These are phyloP conservation scores for Phoxinus dragarum DNA, from an alignment of 2,797 vertebrate genomes.

Conservation along the genomic window DNA sequence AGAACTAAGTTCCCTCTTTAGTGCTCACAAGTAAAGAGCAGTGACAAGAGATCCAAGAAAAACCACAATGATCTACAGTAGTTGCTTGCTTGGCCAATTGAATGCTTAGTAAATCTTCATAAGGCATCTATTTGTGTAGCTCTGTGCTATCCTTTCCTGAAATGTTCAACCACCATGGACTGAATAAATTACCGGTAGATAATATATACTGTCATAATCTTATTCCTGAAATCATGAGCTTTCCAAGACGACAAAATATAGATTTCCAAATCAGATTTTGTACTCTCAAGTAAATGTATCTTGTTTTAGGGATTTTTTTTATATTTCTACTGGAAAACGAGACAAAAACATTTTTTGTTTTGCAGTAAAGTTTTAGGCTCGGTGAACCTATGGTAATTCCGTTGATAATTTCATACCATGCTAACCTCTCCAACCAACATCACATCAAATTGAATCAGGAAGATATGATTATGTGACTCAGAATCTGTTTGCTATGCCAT, in stretches of 20 bases:
- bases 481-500: conserved; percentile 20
- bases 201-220: background rate
- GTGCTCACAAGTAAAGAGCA: conserved; percentile 33
- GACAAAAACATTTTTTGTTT: background rate
- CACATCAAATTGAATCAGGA: conserved; percentile 7
- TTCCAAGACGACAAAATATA: conserved; percentile 6
- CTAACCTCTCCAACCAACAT: background rate
- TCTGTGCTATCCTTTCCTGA: background rate
- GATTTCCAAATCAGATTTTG: background rate
- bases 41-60: conserved; percentile 30
- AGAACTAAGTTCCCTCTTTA: conserved; percentile 23
- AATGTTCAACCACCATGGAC: conserved; percentile 6
- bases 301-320: background rate
- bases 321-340: background rate
- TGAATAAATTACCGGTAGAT: background rate
- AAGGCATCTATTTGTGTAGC: conserved; percentile 19
- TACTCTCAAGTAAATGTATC: background rate
- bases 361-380: background rate
- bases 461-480: conserved; percentile 24
- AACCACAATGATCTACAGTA: conserved; percentile 18
- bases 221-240: background rate
- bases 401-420: background rate
- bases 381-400: background rate
- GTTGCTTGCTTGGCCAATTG: background rate
- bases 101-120: background rate